Evolutionary conservation across 2,797 vertebrate species (phyloP).

Genomic region (Melanotaenia parkinsoni): DNA sequence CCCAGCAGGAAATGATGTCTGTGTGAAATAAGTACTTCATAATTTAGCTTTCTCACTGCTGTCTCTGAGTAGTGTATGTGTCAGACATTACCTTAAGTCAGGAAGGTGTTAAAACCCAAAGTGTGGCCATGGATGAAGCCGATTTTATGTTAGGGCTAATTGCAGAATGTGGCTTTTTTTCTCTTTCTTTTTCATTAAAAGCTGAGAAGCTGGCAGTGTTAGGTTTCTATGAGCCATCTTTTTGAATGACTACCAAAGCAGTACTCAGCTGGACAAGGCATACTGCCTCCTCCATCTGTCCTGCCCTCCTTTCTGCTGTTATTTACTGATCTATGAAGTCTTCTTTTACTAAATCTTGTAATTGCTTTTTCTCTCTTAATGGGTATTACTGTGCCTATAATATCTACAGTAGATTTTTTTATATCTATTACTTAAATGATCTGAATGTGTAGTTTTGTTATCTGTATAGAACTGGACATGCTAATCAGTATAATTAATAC

Average conservation of each 20-base stretch:
- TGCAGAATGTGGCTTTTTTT: conserved; percentile 18
- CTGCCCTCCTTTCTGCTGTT: conserved; percentile 59
- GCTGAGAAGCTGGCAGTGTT: conserved; percentile 48
- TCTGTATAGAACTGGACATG: conserved; percentile 2
- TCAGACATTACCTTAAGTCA: conserved; percentile 7
- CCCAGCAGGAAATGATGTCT: conserved; percentile 40
- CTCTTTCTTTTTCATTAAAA: conserved; percentile 25
- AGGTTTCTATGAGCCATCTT: conserved; percentile 60
- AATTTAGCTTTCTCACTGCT: conserved; percentile 39
- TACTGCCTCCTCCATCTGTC: conserved; percentile 71
- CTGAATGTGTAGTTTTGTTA: conserved; percentile 8
- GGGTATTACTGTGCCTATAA: conserved; percentile 1
- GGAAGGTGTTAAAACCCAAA: conserved; percentile 4
- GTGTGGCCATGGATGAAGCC: conserved; percentile 4
- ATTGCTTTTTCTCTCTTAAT: conserved; percentile 22
- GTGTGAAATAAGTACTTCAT: conserved; percentile 50
- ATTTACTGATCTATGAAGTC: conserved; percentile 53
- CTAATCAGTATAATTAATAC: conserved; percentile 4
- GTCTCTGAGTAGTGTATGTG: conserved; percentile 6
- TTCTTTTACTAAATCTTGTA: conserved; percentile 37
- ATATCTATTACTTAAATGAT: background rate
- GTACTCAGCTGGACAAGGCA: conserved; percentile 65
- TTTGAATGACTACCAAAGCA: conserved; percentile 70
- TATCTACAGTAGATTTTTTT: conserved; percentile 8
- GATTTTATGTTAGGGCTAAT: conserved; percentile 15